Conservation (phyloP, 2,113 vertebrate genomes). For the Piaya cayana region DNA sequence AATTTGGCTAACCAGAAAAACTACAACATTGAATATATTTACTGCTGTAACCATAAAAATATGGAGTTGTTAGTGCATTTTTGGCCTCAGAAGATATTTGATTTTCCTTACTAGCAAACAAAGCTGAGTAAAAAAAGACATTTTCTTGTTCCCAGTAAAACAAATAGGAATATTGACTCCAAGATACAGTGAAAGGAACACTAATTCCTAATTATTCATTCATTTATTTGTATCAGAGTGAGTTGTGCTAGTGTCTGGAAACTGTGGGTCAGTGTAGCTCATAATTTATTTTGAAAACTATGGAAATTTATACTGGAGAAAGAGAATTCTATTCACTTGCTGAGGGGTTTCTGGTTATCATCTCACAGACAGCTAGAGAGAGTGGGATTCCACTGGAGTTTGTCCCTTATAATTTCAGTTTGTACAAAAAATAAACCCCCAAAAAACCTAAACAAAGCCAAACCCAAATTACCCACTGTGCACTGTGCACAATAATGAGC, state of each 20-base stretch:
- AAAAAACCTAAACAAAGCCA: neutral
- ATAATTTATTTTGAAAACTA: conserved; percentile 5
- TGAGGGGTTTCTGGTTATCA: neutral
- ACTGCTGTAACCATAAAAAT: neutral
- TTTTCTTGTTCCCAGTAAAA: neutral
- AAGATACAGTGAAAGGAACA: neutral
- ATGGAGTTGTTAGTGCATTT: neutral
- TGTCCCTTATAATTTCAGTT: fast-evolving
- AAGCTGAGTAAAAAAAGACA: neutral
- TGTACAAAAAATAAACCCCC: neutral
- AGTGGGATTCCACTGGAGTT: neutral
- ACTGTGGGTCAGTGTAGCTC: neutral
- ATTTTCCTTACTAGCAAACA: neutral
- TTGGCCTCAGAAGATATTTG: neutral
- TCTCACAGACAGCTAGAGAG: neutral
- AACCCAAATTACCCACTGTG: neutral
- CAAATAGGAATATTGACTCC: neutral
- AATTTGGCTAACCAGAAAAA: conserved; percentile 22
- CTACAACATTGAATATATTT: conserved; percentile 5
- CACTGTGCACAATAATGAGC: neutral
- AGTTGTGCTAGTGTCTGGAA: neutral
- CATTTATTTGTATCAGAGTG: neutral
- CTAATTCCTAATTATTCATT: neutral
- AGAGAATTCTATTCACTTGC: neutral
- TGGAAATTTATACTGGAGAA: neutral